Conservation (phyloP, 2,113 vertebrate species). For the Tychaedon coryphoeus region DNA sequence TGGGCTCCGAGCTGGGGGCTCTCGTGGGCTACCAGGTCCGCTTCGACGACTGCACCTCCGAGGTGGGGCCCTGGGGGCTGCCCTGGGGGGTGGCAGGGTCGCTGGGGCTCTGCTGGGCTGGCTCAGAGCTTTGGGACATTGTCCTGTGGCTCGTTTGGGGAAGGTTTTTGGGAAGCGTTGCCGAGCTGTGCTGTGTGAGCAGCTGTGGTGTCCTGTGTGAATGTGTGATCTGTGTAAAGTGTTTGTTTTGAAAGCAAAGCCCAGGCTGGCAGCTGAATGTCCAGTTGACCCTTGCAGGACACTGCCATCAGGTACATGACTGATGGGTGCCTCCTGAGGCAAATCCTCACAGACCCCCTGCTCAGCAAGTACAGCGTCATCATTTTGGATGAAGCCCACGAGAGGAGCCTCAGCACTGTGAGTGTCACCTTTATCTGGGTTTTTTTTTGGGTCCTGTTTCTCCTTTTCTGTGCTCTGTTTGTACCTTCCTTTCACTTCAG, state of each 20-base stretch:
- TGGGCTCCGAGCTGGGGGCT: slow-evolving; percentile 80
- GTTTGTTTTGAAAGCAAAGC: background rate
- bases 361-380: slow-evolving; percentile 89
- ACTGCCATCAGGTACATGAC: slow-evolving; percentile 95
- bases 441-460: background rate
- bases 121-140: background rate
- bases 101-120: accelerated
- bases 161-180: background rate
- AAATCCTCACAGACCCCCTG: slow-evolving; percentile 84
- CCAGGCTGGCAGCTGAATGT: background rate
- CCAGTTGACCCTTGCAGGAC: slow-evolving; percentile 70
- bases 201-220: background rate
- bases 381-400: slow-evolving; percentile 94
- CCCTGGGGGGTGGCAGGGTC: background rate
- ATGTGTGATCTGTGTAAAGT: background rate
- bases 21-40: slow-evolving; percentile 95
- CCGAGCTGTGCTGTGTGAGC: background rate
- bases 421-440: slow-evolving; percentile 24
- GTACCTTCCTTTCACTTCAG: background rate
- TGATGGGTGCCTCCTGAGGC: slow-evolving; percentile 92
- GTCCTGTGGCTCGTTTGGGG: accelerated
- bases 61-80: slow-evolving; percentile 73
- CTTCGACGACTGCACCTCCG: slow-evolving; percentile 90
- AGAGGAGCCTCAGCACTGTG: slow-evolving; percentile 95
- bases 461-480: background rate